Evolutionary conservation across 2,113 vertebrate genomes (phyloP), one percentile per base, ranked within the genome.

Genomic region (Argyrosomus japonicus): DNA sequence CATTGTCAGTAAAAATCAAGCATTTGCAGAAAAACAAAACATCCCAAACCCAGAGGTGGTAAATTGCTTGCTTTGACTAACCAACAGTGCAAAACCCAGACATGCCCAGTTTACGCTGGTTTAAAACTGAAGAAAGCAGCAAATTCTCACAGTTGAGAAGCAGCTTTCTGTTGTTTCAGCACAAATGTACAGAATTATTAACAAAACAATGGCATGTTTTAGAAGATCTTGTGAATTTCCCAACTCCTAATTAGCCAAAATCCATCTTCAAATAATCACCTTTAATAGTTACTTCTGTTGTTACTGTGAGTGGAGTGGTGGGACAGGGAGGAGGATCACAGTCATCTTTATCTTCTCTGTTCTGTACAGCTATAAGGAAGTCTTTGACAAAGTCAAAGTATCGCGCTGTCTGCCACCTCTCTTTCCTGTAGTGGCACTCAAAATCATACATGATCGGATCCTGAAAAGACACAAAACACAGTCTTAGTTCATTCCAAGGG

Each of bases 381-480:
- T 95, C 88, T 88, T 94, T 82, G 47, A 95, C 82, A 64, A 94
- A 95, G 78, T 95, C 87, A 84, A 96, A 96, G 86, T 95, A 96
- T 40, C 27, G 77, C 4, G 45, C 88, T 4, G 95, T 95, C 43
- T 82, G 86, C 95, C 94, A 95, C 86, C 80, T 63, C 60, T 94
- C 94, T 25, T 88, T 53, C 81, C 90, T 89, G 87, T 93, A 95
- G 93, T 96, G 95, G 87, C 95, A 96, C 77, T 93, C 64, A 68
- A 96, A 96, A 2, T 95, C 95, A 6, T 81, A 83, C 94, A 95
- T 95, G 68, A 90, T 78, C 0, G 48, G 40, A 58, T 94, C 94
- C 95, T 95, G 86, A 2, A 60, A 21, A 65, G 3, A 81, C n/a
- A 82, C 21, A 76, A 54, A 80, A 29, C 14, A 47, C n/a, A 63